A percentile compares a stretch with the other conserved stretches of the same genome.
These are phyloP conservation scores for Caenorhabditis briggsae DNA, from an alignment of 1,140 invertebrate genomes.

Conservation along the genomic window DNA sequence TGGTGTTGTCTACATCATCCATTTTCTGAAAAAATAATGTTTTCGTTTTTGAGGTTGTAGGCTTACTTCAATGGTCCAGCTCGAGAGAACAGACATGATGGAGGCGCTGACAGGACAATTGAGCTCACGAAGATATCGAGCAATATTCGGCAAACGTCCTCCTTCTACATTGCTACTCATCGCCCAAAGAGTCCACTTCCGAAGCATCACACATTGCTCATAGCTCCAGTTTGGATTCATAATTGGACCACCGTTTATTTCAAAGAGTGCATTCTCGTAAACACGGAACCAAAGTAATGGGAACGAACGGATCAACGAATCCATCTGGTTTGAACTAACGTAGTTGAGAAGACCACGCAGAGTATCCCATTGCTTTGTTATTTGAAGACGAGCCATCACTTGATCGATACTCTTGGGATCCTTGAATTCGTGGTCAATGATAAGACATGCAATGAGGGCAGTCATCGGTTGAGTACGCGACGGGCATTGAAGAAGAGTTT, in stretches of 20 bases:
- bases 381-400: constrained; percentile 33
- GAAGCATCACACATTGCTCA: constrained; percentile 13
- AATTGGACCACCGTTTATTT: neutral
- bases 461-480: constrained; percentile 27
- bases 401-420: constrained; percentile 30
- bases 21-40: neutral
- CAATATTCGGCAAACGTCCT: constrained; percentile 17
- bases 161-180: constrained; percentile 29
- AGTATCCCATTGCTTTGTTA: neutral
- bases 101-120: constrained; percentile 26
- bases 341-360: neutral
- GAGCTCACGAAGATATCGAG: constrained; percentile 17
- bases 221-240: constrained; percentile 18
- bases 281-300: constrained; percentile 37
- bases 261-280: constrained; percentile 14
- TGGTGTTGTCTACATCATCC: neutral
- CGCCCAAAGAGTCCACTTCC: constrained; percentile 35
- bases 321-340: neutral
- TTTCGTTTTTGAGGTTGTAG: neutral
- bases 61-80: constrained; percentile 11
- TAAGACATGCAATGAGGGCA: constrained; percentile 28
- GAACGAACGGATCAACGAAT: constrained; percentile 16
- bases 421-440: constrained; percentile 44
- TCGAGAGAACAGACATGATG: constrained; percentile 11
- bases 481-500: constrained; percentile 31